Conservation (phyloP, 2,888 invertebrate species). For the Cantharis nigra region DNA sequence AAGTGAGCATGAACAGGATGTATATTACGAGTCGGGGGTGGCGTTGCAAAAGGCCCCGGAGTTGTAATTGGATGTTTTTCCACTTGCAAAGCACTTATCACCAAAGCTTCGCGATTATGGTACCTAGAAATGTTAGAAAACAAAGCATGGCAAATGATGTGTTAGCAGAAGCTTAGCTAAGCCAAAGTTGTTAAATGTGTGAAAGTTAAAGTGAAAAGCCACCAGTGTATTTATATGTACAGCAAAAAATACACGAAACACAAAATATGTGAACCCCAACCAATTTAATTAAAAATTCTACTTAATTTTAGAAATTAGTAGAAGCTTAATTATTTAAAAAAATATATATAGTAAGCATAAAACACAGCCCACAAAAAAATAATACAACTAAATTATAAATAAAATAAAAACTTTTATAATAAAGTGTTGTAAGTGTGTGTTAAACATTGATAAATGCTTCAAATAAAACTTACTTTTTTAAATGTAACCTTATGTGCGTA, state of each 20-base stretch:
- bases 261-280: neutral
- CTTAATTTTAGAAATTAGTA: neutral
- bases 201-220: neutral
- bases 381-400: neutral
- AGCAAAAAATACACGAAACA: neutral
- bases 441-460: neutral
- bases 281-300: neutral
- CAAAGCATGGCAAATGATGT: constrained; percentile 19
- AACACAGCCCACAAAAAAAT: neutral
- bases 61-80: constrained; percentile 90
- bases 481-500: constrained; percentile 81
- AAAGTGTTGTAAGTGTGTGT: neutral
- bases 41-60: constrained; percentile 80
- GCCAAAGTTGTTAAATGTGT: neutral
- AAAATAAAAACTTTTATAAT: neutral
- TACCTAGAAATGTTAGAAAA: constrained; percentile 66
- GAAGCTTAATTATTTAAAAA: neutral
- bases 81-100: constrained; percentile 90
- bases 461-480: constrained; percentile 77
- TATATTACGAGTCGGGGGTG: constrained; percentile 65
- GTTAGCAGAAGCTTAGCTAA: constrained; percentile 26
- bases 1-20: constrained; percentile 56
- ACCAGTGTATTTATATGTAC: neutral
- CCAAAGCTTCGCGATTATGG: constrained; percentile 90
- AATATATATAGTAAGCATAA: neutral